Conservation (phyloP, 2,113 vertebrate species). For the Cheilinus undulatus region DNA sequence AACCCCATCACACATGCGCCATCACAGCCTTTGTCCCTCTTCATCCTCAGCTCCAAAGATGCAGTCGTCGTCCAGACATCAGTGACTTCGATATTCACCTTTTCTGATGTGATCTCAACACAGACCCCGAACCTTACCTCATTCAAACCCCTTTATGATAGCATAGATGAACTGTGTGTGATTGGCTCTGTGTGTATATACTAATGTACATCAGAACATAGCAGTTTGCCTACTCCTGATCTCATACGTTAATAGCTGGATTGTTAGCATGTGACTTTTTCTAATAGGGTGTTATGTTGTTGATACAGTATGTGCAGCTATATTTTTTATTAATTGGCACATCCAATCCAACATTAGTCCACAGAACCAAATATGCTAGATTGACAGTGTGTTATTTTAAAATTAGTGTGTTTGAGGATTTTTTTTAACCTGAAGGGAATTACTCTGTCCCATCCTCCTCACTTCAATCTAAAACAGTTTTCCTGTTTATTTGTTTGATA, state of each 20-base stretch:
- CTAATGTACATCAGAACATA: constrained; percentile 77
- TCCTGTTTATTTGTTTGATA: constrained; percentile 43
- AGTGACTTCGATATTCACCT: constrained; percentile 39
- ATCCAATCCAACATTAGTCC: constrained; percentile 51
- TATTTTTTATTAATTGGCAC: constrained; percentile 59
- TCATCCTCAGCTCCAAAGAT: constrained; percentile 45
- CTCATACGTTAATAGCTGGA: constrained; percentile 73
- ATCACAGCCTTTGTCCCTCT: constrained; percentile 17
- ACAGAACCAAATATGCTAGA: constrained; percentile 40
- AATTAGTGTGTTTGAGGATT: constrained; percentile 21
- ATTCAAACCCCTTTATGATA: constrained; percentile 68
- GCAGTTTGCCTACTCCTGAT: constrained; percentile 67
- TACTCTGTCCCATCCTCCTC: constrained; percentile 6
- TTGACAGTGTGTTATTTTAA: constrained; percentile 21
- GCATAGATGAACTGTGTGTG: constrained; percentile 61
- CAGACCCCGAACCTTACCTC: constrained; percentile 71
- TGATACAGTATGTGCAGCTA: constrained; percentile 74
- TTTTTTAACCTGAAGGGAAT: constrained; percentile 56
- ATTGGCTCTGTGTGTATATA: constrained; percentile 64
- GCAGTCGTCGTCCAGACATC: constrained; percentile 30
- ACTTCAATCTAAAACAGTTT: constrained; percentile 33
- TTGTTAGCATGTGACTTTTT: constrained; percentile 77
- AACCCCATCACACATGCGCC: constrained; percentile 30
- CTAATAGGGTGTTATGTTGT: constrained; percentile 63
- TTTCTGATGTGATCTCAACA: constrained; percentile 51